phyloP scores from a whole-genome alignment of 2,797 vertebrate genomes.

The Sarcophilus harrisii region DNA sequence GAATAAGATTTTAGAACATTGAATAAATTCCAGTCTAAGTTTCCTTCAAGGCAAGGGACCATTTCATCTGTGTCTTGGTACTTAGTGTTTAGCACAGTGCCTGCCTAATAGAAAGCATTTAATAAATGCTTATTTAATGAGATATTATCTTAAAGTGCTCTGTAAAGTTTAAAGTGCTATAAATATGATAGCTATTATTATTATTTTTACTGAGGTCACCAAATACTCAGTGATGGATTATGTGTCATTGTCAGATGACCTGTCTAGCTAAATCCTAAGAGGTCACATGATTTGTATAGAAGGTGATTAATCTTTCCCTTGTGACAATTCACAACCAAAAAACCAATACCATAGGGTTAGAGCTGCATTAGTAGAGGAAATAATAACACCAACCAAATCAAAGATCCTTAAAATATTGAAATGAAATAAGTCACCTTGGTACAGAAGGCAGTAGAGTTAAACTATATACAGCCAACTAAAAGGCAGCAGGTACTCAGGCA shows the following conservation, averaged over 20 bases:
- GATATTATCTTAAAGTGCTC: neutral
- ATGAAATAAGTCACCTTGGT: neutral
- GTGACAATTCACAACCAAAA: neutral
- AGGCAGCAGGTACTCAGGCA: neutral
- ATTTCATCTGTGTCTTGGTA: neutral
- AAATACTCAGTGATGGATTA: neutral
- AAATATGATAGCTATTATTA: neutral
- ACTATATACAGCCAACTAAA: no score
- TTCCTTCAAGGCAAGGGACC: neutral
- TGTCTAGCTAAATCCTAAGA: neutral
- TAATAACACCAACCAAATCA: neutral
- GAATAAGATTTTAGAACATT: constrained; percentile 29
- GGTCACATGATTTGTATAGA: neutral
- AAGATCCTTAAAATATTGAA: neutral
- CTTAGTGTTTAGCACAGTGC: neutral
- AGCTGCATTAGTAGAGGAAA: neutral
- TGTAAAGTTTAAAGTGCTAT: neutral
- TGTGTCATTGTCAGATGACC: neutral
- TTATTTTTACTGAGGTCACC: neutral
- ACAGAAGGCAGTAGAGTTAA: neutral
- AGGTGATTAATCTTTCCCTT: neutral
- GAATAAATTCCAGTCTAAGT: constrained; percentile 3
- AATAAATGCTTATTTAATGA: neutral
- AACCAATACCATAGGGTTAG: neutral
- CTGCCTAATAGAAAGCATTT: neutral